Percentiles rank a stretch among this genome's conserved stretches.
Evolutionary conservation across 2,888 invertebrate species (phyloP).

Genomic region (Gymnocheta viridis): DNA sequence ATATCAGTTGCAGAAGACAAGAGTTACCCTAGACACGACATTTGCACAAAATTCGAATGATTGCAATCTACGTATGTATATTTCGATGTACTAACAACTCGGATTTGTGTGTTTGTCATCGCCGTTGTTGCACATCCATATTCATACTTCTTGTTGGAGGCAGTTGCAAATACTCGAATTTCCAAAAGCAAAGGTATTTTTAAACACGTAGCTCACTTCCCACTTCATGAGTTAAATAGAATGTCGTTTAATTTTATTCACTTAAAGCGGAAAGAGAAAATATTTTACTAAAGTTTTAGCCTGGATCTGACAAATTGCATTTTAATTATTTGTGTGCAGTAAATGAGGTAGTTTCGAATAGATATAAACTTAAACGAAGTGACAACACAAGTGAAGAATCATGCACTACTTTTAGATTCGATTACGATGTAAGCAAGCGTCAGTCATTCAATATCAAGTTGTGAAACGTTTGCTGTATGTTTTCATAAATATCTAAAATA

Average conservation of each 20-base stretch:
- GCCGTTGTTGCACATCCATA: neutral
- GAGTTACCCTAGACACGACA: constrained; percentile 57
- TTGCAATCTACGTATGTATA: constrained; percentile 9
- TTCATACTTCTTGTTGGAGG: constrained; percentile 12
- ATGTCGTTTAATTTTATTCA: constrained; percentile 33
- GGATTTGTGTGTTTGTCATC: neutral
- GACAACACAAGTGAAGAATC: too few species aligned
- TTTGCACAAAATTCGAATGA: constrained; percentile 64
- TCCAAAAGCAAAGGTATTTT: constrained; percentile 16
- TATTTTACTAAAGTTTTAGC: constrained; percentile 16
- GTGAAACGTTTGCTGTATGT: too few species aligned
- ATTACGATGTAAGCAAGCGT: too few species aligned
- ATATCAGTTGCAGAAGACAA: constrained; percentile 66
- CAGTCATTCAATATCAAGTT: too few species aligned
- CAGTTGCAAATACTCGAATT: constrained; percentile 30
- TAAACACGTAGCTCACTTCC: neutral
- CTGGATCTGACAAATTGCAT: neutral
- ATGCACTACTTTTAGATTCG: too few species aligned
- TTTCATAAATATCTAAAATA: too few species aligned
- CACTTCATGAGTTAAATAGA: constrained; percentile 4
- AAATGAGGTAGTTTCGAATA: neutral
- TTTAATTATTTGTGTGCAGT: neutral
- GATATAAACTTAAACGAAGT: too few species aligned
- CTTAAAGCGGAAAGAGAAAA: neutral
- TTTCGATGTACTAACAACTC: constrained; percentile 15